phyloP scores from a whole-genome alignment of 2,113 vertebrate genomes.

The Suncus etruscus region DNA sequence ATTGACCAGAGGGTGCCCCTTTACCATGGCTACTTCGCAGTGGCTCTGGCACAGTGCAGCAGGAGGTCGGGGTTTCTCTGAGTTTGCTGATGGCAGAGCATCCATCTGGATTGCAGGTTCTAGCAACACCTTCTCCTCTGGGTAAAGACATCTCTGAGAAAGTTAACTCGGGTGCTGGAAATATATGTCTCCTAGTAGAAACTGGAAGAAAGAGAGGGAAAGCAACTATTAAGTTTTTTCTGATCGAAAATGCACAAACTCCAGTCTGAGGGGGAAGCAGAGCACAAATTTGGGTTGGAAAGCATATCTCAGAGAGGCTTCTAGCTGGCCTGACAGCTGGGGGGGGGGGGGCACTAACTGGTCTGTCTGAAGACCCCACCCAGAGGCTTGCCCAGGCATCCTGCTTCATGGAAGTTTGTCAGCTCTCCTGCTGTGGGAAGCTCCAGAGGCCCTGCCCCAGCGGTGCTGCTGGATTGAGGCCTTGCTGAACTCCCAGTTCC shows the following conservation, averaged over 20 bases:
- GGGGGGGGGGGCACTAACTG: neutral
- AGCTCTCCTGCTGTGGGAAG: conserved; percentile 1
- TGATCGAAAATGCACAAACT: conserved; percentile 80
- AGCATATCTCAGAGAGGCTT: conserved; percentile 48
- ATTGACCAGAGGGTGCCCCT: neutral
- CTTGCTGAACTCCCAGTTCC: conserved; percentile 88
- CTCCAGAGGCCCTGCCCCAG: conserved; percentile 79
- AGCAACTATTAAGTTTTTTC: conserved; percentile 82
- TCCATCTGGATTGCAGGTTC: neutral
- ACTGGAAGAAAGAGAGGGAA: conserved; percentile 74
- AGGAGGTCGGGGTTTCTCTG: neutral
- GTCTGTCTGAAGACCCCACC: neutral
- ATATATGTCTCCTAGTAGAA: conserved; percentile 82
- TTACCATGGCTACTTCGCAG: neutral
- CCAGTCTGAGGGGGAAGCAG: conserved; percentile 80
- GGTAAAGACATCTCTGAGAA: conserved; percentile 79
- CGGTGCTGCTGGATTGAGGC: conserved; percentile 85
- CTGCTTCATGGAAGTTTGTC: neutral
- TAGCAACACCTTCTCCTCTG: neutral
- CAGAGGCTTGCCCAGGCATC: conserved; percentile 1
- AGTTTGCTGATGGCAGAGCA: neutral
- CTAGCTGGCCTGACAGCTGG: neutral
- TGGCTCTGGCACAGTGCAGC: neutral
- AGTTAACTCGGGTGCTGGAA: conserved; percentile 82
- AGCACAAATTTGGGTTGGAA: conserved; percentile 77